phyloP scores from a whole-genome alignment of 1,140 invertebrate genomes.

The Microplitis mediator region DNA sequence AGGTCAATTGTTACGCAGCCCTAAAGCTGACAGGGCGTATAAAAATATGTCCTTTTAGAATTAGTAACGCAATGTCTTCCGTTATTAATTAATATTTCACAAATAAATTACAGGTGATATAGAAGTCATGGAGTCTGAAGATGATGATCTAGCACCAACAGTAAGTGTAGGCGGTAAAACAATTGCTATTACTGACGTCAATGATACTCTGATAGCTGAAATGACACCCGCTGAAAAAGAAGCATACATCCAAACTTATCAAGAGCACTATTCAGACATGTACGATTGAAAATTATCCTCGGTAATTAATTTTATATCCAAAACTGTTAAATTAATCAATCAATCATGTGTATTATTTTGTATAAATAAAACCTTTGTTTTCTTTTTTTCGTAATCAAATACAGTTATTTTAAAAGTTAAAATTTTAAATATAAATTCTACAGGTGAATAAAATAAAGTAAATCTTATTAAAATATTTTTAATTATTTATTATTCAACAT shows the following conservation, averaged over 20 bases:
- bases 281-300: slow-evolving; percentile 63
- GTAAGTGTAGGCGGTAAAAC: slow-evolving; percentile 81
- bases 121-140: slow-evolving; percentile 82
- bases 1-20: too few species aligned
- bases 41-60: too few species aligned
- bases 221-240: slow-evolving; percentile 95
- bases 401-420: too few species aligned
- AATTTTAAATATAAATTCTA: not conserved
- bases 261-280: slow-evolving; percentile 90
- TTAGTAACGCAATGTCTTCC: not conserved
- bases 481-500: not conserved
- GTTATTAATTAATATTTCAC: not conserved
- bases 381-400: not conserved
- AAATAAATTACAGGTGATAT: slow-evolving; percentile 65
- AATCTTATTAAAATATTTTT: not conserved
- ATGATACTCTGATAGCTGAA: slow-evolving; percentile 82
- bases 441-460: not conserved
- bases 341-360: slow-evolving; percentile 44
- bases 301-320: slow-evolving; percentile 20
- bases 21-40: too few species aligned
- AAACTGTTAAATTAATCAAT: slow-evolving; percentile 33
- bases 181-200: slow-evolving; percentile 80
- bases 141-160: slow-evolving; percentile 82
- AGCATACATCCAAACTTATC: slow-evolving; percentile 90
- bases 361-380: slow-evolving; percentile 41